phyloP scores from a whole-genome alignment of 1,140 invertebrate species.

The Trichonephila inaurata region DNA sequence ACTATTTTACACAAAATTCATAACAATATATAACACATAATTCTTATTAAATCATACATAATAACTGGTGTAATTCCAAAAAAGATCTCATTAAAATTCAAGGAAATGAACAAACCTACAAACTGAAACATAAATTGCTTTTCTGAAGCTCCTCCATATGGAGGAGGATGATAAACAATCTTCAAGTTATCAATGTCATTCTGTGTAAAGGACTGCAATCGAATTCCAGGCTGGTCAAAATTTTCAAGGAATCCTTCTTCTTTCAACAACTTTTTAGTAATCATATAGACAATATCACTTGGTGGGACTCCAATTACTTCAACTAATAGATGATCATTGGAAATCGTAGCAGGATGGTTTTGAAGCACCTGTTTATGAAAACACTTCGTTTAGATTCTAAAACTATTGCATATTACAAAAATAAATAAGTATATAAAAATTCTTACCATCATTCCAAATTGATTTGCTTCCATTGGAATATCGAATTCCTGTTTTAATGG shows the following conservation, averaged over 20 bases:
- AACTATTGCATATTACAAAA: neutral
- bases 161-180: conserved; percentile 67
- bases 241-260: conserved; percentile 65
- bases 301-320: conserved; percentile 30
- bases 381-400: neutral
- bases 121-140: conserved; percentile 66
- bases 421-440: neutral
- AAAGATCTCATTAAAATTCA: neutral
- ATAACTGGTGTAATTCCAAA: neutral
- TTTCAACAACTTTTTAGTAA: conserved; percentile 58
- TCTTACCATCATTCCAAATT: conserved; percentile 70
- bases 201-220: conserved; percentile 67
- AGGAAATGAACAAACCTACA: conserved; percentile 51
- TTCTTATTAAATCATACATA: too few relatives aligned
- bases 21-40: too few relatives aligned
- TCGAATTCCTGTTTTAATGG: neutral
- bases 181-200: conserved; percentile 62
- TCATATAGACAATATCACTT: conserved; percentile 63
- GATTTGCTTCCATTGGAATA: neutral
- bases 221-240: conserved; percentile 51
- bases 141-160: conserved; percentile 32
- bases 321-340: conserved; percentile 40
- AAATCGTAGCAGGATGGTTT: conserved; percentile 52
- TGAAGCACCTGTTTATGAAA: conserved; percentile 55
- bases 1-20: too few relatives aligned